Evolutionary conservation across 2,113 vertebrate genomes (phyloP).

Genomic region (Protomyctophum bolini): DNA sequence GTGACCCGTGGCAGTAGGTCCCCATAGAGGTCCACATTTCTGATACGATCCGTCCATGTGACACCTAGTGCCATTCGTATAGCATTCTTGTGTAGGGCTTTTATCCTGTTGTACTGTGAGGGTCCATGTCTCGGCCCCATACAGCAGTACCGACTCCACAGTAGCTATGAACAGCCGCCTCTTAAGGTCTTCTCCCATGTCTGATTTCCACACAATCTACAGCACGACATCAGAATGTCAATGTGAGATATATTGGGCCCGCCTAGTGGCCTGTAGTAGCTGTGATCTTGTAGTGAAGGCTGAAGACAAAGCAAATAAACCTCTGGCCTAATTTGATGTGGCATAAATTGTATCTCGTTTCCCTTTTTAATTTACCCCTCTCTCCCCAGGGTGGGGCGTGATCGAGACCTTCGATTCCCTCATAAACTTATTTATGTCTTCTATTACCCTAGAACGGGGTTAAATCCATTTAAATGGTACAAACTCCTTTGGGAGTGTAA

Average conservation of each 20-base stretch:
- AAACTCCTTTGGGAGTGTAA: conserved; percentile 75
- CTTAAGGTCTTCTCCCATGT: no score
- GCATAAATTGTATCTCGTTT: neutral
- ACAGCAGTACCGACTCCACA: no score
- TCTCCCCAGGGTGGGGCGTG: conserved; percentile 16
- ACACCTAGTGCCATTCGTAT: no score
- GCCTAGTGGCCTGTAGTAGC: neutral
- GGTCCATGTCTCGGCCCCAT: no score
- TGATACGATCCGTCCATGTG: no score
- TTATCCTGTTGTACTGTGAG: no score
- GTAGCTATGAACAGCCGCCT: no score
- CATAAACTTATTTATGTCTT: conserved; percentile 70
- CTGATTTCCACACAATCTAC: no score
- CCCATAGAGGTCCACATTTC: no score
- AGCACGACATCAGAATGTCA: no score
- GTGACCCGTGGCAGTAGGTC: no score
- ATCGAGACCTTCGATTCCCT: conserved; percentile 35
- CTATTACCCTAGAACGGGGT: conserved; percentile 65
- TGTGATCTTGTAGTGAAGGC: conserved; percentile 11
- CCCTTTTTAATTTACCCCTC: conserved; percentile 40
- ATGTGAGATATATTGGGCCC: neutral
- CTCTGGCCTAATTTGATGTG: neutral
- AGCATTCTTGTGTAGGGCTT: no score
- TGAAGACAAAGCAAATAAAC: conserved; percentile 14
- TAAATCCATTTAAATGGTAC: conserved; percentile 75